phyloP scores from a whole-genome alignment of 2,888 invertebrate genomes.

The Flexamia atlantica region DNA sequence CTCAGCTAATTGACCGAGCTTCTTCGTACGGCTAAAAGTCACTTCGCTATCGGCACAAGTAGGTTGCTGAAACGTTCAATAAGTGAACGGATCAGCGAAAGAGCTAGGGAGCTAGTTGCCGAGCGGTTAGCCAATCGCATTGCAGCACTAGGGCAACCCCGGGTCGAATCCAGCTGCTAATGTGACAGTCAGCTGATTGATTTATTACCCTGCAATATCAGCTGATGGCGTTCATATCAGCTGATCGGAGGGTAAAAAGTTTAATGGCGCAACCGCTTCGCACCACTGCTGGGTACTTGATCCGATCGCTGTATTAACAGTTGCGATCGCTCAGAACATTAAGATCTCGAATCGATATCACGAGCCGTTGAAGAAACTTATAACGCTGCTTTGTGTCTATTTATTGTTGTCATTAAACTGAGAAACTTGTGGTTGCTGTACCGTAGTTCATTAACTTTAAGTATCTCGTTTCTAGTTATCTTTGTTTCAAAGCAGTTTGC shows the following conservation, averaged over 20 bases:
- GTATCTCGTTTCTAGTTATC: too few relatives aligned
- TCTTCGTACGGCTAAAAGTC: neutral
- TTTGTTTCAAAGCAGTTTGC: too few relatives aligned
- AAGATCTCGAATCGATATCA: conserved; percentile 5
- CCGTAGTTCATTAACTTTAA: too few relatives aligned
- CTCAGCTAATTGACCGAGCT: neutral
- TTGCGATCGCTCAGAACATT: neutral
- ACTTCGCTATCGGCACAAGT: neutral
- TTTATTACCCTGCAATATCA: conserved; percentile 25
- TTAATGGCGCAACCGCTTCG: neutral
- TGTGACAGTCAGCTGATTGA: conserved; percentile 51
- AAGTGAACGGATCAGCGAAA: conserved; percentile 24
- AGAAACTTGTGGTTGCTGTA: too few relatives aligned
- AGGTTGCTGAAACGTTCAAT: conserved; percentile 14
- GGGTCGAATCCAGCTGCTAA: conserved; percentile 26
- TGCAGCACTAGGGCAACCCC: conserved; percentile 5
- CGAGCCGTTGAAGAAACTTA: neutral
- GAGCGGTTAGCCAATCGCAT: neutral
- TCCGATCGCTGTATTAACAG: neutral
- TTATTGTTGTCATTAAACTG: neutral
- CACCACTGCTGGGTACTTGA: neutral
- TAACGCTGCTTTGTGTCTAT: neutral
- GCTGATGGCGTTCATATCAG: conserved; percentile 31
- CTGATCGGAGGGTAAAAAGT: conserved; percentile 6
- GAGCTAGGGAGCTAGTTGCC: neutral